Evolutionary conservation across 2,888 invertebrate species (phyloP).

Genomic region (Polydrusus cervinus): DNA sequence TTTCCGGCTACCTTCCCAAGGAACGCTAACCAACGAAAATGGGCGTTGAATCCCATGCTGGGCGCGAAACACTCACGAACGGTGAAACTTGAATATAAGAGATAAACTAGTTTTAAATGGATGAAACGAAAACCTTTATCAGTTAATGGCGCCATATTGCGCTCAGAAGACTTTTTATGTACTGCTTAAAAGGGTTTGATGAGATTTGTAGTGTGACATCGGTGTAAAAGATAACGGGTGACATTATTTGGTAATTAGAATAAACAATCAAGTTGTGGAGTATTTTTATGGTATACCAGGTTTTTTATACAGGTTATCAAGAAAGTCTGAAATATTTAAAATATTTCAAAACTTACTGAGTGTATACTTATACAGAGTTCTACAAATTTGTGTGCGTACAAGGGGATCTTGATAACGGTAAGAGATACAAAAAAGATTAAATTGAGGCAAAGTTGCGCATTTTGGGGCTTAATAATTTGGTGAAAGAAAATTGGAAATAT

Average conservation of each 20-base stretch:
- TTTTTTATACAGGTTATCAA: no score
- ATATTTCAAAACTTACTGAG: no score
- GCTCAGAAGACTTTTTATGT: conserved; percentile 5
- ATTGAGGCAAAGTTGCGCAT: no score
- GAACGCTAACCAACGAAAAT: conserved; percentile 41
- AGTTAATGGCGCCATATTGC: background rate
- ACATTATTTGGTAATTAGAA: background rate
- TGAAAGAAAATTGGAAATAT: no score
- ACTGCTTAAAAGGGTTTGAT: background rate
- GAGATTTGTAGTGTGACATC: background rate
- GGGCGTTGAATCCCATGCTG: background rate
- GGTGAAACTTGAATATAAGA: background rate
- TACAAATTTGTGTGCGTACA: no score
- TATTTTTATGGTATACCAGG: no score
- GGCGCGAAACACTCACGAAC: background rate
- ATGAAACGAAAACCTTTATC: background rate
- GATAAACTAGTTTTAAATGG: background rate
- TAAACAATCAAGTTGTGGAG: background rate
- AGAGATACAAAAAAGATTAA: no score
- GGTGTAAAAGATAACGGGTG: background rate
- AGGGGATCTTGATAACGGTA: no score
- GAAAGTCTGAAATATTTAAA: no score
- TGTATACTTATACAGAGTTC: no score
- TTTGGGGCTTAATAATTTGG: no score
- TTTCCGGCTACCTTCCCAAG: conserved; percentile 41